phyloP scores from a whole-genome alignment of 2,113 vertebrate species.

The Desmodus rotundus region DNA sequence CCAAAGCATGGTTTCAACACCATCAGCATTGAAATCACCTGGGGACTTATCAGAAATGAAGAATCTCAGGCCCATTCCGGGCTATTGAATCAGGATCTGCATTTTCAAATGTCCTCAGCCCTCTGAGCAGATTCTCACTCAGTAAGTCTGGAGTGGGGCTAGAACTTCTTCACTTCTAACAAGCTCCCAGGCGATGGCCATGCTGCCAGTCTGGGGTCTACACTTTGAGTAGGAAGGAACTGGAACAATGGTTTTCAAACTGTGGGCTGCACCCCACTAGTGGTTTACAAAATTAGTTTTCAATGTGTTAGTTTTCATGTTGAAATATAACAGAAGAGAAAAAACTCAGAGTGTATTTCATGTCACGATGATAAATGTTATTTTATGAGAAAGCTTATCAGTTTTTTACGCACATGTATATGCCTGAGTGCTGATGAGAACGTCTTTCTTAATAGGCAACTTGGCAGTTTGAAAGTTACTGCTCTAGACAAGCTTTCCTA shows the following conservation, averaged over 20 bases:
- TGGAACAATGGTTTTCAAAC: neutral
- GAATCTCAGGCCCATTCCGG: neutral
- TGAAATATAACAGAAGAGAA: neutral
- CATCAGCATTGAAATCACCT: neutral
- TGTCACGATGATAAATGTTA: neutral
- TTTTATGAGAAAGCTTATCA: too few species aligned
- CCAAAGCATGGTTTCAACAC: neutral
- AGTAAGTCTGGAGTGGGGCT: neutral
- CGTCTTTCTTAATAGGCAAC: neutral
- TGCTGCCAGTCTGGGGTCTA: neutral
- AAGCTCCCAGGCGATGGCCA: neutral
- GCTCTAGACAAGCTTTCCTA: neutral
- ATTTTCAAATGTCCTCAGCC: neutral
- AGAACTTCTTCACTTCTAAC: neutral
- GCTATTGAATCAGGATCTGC: neutral
- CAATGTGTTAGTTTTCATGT: neutral
- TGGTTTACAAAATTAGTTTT: neutral
- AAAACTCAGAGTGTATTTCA: neutral
- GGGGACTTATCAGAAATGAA: neutral
- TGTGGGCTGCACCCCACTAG: neutral
- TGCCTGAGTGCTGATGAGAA: neutral
- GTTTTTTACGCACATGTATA: too few species aligned
- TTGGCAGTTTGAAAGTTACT: neutral
- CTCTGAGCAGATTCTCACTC: neutral
- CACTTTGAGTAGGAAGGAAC: neutral